Evolutionary conservation across 2,888 invertebrate genomes (phyloP), one percentile per base, ranked within the genome.

Genomic region (Plemyria rubiginata): DNA sequence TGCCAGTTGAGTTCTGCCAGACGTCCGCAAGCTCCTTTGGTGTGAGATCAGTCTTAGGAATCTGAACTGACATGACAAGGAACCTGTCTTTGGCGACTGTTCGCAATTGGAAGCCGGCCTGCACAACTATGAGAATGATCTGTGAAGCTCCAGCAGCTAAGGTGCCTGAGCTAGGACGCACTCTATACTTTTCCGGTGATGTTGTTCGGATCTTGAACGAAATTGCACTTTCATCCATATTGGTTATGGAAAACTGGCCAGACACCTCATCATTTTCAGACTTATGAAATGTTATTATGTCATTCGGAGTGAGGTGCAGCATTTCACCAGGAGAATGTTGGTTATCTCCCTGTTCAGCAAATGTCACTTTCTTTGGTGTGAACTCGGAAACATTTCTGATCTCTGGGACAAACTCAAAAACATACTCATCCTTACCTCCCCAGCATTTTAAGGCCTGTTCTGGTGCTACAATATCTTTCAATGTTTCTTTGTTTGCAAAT

Each of bases 151-250:
- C 95, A 0, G 96, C 94, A 1, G 93, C 87, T 55, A 99, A 82
- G 6, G 95, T 90, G 0, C 98, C 98, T 6, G 96, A 95, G 75
- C 97, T 98, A 0, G 98, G 99, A 56, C 97, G 94, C 0, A 99
- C 99, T 36, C 98, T 94, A 88, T 98, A 99, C 85, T 98, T 98
- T 77, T 98, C 98, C 0, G 99, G 99, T 0, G 98, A 96, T 4
- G 99, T 99, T 12, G 99, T 99, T 87, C 99, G 97, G 67, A 99
- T 96, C 96, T 99, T 91, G 52, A 93, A 94, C 0, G 88, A 91
- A 0, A 93, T 74, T 0, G 82, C 78, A 36, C 86, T 80, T 0
- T 93, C 92, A 62, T 96, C 95, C 74, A 94, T 94, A 80, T 97
- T 97, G 32, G 95, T 95, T 13, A 98, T 90, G 0, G 92, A 93